These are phyloP conservation scores for Tinea semifulvella DNA, from an alignment of 2,888 invertebrate species.

Conservation along the genomic window DNA sequence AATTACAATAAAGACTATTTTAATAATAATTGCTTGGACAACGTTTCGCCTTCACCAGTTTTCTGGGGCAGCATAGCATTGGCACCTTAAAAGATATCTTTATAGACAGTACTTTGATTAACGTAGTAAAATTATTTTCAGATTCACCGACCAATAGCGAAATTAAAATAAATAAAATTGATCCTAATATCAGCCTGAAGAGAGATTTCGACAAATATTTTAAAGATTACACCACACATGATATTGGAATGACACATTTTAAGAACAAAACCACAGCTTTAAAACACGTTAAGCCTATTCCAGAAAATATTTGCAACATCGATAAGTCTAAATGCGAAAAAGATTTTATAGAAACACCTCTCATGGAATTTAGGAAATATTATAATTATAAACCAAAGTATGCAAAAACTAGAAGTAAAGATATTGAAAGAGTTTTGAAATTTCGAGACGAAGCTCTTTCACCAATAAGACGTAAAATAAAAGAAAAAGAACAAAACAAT, in stretches of 20 bases:
- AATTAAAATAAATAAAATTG: too few species aligned
- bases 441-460: slow-evolving; percentile 3
- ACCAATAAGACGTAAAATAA: neutral
- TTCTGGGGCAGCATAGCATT: too few species aligned
- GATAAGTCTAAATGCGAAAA: slow-evolving; percentile 23
- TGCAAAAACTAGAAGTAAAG: neutral
- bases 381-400: slow-evolving; percentile 24
- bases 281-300: slow-evolving; percentile 28
- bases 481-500: neutral
- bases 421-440: too few species aligned
- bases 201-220: slow-evolving; percentile 38
- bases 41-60: too few species aligned
- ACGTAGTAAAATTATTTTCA: too few species aligned
- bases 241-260: slow-evolving; percentile 27
- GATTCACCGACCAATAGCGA: too few species aligned
- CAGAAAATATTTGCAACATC: slow-evolving; percentile 21
- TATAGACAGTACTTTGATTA: too few species aligned
- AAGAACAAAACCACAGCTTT: slow-evolving; percentile 26
- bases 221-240: slow-evolving; percentile 31
- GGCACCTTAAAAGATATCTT: too few species aligned
- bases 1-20: too few species aligned
- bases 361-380: slow-evolving; percentile 44
- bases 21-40: too few species aligned
- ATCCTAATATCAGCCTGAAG: slow-evolving; percentile 18
- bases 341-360: slow-evolving; percentile 39